Evolutionary conservation across 2,888 invertebrate species (phyloP), one percentile per base, ranked within the genome.

Genomic region (Anoncus sp.): DNA sequence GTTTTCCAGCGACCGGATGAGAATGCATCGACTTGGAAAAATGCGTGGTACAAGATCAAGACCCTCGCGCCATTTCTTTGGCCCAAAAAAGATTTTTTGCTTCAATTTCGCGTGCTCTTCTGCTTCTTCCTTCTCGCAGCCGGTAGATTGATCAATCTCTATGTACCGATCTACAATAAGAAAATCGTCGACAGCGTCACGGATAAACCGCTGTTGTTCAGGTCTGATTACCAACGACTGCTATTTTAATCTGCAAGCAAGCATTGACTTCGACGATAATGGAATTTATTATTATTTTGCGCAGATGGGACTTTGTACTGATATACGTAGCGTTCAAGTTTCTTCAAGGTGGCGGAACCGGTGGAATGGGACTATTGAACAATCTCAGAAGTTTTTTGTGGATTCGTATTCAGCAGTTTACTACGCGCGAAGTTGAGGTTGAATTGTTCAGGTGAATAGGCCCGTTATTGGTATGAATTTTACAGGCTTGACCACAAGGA

Each of bases 381-480:
- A 99, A 98, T 91, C 87, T 98, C 12, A 94, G 99, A 49, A 95
- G 96, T 0, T 97, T 98, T 88, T 92, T 99, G 1, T 99, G 99
- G 99, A 98, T 99, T 85, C 94, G 95, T 85, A 96, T 99, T 55
- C 98, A 98, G 86, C 99, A 99, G 90, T 99, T 97, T 89, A 98
- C 98, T 1, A 98, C 98, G 7, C 93, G 98, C 79, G 97, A 98
- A 92, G 94, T 98, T 70, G 97, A 98, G 93, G 95, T 96, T 85
- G 90, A 91, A 80, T 82, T 89, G 31, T 90, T 89, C 59, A 87
- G 83, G 87, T 87, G 75, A 81, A 66, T 77, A 20, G 38, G 2
- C 38, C 38, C 38, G 38, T 38, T 31, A 38, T 38, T 38, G 12
- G 10, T 38, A 10, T 7, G 31, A 12, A 10, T 10, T 10, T 38